Evolutionary conservation across 2,113 vertebrate genomes (phyloP).

Genomic region (Petrocephalus zakoni): DNA sequence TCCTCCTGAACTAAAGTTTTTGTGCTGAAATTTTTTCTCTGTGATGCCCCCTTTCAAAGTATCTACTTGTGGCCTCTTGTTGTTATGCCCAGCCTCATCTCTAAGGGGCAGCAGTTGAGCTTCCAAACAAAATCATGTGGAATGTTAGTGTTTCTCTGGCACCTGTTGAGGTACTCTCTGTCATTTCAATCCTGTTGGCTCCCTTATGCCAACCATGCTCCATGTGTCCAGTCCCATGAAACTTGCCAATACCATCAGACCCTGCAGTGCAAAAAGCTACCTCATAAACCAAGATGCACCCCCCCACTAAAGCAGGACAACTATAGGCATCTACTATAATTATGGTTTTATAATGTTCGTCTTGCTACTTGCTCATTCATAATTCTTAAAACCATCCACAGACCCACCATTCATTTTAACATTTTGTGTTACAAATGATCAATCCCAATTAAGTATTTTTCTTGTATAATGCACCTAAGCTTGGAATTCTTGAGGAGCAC

Average conservation of each 20-base stretch:
- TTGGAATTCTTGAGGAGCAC: background rate
- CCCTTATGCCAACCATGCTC: background rate
- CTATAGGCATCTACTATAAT: background rate
- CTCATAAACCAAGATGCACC: background rate
- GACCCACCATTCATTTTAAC: too few relatives aligned
- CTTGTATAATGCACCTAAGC: background rate
- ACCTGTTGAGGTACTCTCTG: background rate
- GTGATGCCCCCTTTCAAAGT: background rate
- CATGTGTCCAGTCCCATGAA: background rate
- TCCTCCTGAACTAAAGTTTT: too few relatives aligned
- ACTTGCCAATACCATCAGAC: background rate
- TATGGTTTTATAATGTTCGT: too few relatives aligned
- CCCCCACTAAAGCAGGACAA: background rate
- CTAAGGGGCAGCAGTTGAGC: too few relatives aligned
- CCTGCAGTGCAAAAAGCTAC: background rate
- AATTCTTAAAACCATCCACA: too few relatives aligned
- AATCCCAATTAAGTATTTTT: too few relatives aligned
- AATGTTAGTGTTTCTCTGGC: background rate
- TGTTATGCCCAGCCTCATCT: too few relatives aligned
- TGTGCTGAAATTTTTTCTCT: too few relatives aligned
- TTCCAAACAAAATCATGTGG: background rate
- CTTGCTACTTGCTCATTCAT: too few relatives aligned
- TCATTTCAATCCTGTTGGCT: background rate
- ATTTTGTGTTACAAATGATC: too few relatives aligned
- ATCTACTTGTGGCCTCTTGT: background rate